phyloP scores from a whole-genome alignment of 2,113 vertebrate species.

The Apodemus speciosus region DNA sequence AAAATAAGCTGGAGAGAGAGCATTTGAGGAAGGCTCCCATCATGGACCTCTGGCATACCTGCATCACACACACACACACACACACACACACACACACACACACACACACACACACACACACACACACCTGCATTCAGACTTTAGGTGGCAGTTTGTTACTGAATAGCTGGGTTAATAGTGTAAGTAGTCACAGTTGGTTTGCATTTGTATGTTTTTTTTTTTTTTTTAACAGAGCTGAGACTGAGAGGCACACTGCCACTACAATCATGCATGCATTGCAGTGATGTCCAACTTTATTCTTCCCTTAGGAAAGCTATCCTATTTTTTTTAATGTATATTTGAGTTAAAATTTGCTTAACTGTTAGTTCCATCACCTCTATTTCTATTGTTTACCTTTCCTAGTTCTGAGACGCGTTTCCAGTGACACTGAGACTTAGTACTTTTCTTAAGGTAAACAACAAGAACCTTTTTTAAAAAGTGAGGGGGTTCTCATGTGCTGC shows the following conservation, averaged over 20 bases:
- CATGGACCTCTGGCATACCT: neutral
- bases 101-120: neutral
- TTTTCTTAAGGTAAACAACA: slow-evolving; percentile 9
- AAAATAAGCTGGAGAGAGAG: neutral
- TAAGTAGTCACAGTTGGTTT: neutral
- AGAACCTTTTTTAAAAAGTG: neutral
- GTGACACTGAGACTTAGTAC: neutral
- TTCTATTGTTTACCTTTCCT: neutral
- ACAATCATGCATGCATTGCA: neutral
- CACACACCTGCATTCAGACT: neutral
- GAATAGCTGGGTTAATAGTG: neutral
- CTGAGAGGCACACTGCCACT: neutral
- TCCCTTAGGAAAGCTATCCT: slow-evolving; percentile 15
- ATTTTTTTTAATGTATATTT: neutral
- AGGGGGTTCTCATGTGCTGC: neutral
- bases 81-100: neutral
- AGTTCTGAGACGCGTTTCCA: slow-evolving; percentile 2
- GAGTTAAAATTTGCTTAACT: neutral
- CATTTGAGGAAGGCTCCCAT: neutral
- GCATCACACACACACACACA: neutral
- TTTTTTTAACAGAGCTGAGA: slow-evolving; percentile 22
- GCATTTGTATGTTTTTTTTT: slow-evolving; percentile 35
- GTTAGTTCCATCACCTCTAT: slow-evolving; percentile 6
- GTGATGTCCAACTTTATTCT: neutral
- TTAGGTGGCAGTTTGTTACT: neutral